These are phyloP conservation scores for Euura lappo DNA, from an alignment of 1,140 invertebrate species.

Conservation along the genomic window DNA sequence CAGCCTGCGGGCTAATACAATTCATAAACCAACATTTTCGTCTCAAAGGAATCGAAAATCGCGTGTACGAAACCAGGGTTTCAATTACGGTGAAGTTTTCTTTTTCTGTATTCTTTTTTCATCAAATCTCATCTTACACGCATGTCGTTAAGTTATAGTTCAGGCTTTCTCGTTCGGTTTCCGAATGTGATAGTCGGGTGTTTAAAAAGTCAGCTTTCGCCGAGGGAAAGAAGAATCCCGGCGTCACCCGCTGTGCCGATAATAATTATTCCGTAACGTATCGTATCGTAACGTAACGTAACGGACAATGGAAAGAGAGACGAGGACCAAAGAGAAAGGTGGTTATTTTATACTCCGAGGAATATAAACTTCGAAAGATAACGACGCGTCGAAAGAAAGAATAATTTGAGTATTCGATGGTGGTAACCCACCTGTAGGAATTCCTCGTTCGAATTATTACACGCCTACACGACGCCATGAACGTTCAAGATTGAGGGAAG, in stretches of 20 bases:
- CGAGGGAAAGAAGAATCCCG: neutral
- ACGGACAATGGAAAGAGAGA: slow-evolving; percentile 6
- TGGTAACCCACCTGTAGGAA: neutral
- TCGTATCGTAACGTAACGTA: too few relatives aligned
- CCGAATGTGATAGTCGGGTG: neutral
- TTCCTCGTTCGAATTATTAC: neutral
- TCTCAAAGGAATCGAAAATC: too few relatives aligned
- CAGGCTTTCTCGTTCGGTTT: neutral
- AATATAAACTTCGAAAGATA: neutral
- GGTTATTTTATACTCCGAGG: neutral
- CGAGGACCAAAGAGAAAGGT: neutral
- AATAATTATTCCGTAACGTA: neutral
- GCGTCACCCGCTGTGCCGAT: slow-evolving; percentile 4
- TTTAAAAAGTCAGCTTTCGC: slow-evolving; percentile 2
- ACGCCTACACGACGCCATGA: neutral
- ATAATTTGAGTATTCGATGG: slow-evolving; percentile 1
- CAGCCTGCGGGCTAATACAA: too few relatives aligned
- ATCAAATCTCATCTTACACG: neutral
- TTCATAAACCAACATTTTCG: too few relatives aligned
- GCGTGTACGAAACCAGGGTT: too few relatives aligned
- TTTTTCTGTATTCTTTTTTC: neutral
- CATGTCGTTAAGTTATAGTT: neutral
- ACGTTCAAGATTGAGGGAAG: too few relatives aligned
- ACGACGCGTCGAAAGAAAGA: slow-evolving; percentile 4
- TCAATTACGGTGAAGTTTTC: too few relatives aligned